Conservation (phyloP, 2,797 vertebrate genomes). For the Crenichthys baileyi region DNA sequence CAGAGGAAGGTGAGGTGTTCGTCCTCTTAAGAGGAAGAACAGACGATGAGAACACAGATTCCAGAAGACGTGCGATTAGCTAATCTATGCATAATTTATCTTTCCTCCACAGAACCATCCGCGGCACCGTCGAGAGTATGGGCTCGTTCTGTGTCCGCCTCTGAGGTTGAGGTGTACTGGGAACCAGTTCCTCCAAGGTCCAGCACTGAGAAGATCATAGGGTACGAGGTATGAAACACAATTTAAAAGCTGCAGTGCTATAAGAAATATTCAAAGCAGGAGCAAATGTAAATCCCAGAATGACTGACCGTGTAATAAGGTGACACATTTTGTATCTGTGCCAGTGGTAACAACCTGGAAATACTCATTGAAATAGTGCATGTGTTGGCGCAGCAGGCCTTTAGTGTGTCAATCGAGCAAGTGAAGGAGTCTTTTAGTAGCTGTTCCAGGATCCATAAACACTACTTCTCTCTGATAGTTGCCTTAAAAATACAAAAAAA, state of each 20-base stretch:
- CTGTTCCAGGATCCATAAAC: constrained; percentile 49
- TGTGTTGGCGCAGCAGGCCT: constrained; percentile 40
- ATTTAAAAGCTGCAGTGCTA: constrained; percentile 27
- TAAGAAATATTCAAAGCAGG: constrained; percentile 39
- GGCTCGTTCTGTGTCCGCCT: constrained; percentile 80
- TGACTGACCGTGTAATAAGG: constrained; percentile 54
- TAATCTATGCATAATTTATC: constrained; percentile 25
- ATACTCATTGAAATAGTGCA: constrained; percentile 48
- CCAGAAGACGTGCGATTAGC: constrained; percentile 13
- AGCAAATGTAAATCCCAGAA: constrained; percentile 41
- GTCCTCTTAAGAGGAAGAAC: not conserved
- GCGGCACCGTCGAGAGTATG: constrained; percentile 79
- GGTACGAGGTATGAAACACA: constrained; percentile 83
- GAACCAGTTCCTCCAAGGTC: constrained; percentile 78
- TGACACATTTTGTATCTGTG: constrained; percentile 6
- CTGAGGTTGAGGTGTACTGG: constrained; percentile 87
- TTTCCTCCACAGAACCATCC: constrained; percentile 72
- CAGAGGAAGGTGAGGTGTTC: constrained; percentile 84
- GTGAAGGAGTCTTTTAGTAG: constrained; percentile 64
- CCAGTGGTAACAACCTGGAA: constrained; percentile 45
- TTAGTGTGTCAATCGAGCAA: constrained; percentile 59
- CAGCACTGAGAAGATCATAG: constrained; percentile 83
- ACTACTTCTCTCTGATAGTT: constrained; percentile 44
- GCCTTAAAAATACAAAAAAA: constrained; percentile 50
- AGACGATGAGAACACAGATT: constrained; percentile 7